Base-by-base conservation (phyloP, 2,888 invertebrate genomes). In the Caenorhabditis sp. region DNA sequence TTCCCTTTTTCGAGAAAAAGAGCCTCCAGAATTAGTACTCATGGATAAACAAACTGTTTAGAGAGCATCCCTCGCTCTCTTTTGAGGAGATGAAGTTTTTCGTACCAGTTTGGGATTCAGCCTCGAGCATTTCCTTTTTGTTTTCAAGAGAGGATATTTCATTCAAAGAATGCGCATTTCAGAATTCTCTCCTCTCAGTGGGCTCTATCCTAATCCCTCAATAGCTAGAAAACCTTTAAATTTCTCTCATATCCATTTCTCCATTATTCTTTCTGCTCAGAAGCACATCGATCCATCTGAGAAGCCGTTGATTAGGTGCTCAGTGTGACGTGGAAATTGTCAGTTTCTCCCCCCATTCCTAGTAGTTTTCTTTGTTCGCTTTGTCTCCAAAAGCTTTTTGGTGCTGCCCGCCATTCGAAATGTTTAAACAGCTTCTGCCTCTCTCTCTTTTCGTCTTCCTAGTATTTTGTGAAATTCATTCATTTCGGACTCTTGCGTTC, bases 341-440 rank as follows among this genome's bases (percentile, higher is more conserved):
- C 26, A 19, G 28, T 72, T 41, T 28, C 28, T 66, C 7, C 41
- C 41, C 19, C 51, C 54, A 68, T 68, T 54, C 26, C 54, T 70
- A 64, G 79, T 70, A 64, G 70, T 64, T 68, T 68, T 79, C 79
- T 56, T 79, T 79, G 79, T 79, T 79, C 70, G 63, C 79, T 70
- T 79, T 79, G 79, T 79, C 79, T 79, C 70, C 79, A 79, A 69
- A 70, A 44, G 41, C 41, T 38, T 41, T 51, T 59, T 63, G 51
- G 49, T 38, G 61, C 41, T 49, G 49, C 19, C 35, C 73, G 73
- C 80, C 80, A 80, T 80, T 74, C 59, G 74, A 80, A 80, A 54
- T 80, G 61, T 80, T 80, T 80, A 63, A 80, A 80, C 80, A 80
- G 80, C 80, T 69, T 80, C 73, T 73, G n/a, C n/a, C n/a, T 19